A percentile compares a stretch with the other conserved stretches of the same genome.
Conservation (phyloP, 2,113 vertebrate species). For the Perognathus longimembris region DNA sequence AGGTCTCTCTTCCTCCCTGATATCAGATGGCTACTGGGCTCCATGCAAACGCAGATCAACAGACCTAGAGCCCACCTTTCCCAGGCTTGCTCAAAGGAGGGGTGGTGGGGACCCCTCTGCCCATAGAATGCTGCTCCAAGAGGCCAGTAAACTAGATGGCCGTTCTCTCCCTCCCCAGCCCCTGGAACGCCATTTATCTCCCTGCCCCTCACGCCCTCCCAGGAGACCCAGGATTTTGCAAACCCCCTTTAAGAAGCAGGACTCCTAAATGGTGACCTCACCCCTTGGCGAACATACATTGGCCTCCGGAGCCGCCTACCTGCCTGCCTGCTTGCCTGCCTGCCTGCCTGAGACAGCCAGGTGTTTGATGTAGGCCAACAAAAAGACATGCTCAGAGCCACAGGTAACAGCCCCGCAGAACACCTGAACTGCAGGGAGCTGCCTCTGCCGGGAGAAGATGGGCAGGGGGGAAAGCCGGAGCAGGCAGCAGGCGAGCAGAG, state of each 20-base stretch:
- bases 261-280: constrained; percentile 79
- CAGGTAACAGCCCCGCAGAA: constrained; percentile 74
- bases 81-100: constrained; percentile 2
- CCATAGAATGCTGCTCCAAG: neutral
- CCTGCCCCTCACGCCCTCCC: neutral
- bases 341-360: constrained; percentile 57
- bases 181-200: neutral
- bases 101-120: constrained; percentile 21
- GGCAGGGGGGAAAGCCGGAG: neutral
- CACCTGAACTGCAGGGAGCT: constrained; percentile 67
- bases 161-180: neutral
- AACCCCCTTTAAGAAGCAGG: constrained; percentile 75
- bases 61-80: constrained; percentile 59
- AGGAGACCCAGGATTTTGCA: constrained; percentile 53
- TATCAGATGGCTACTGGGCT: constrained; percentile 74
- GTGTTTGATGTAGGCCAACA: constrained; percentile 78
- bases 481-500: neutral
- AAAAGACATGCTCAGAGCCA: constrained; percentile 74
- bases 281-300: constrained; percentile 65
- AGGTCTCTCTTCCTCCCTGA: constrained; percentile 43
- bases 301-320: constrained; percentile 57
- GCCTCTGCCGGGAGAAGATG: neutral
- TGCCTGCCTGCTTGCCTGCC: constrained; percentile 53
- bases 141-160: neutral
- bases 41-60: constrained; percentile 53